phyloP scores from a whole-genome alignment of 1,140 invertebrate genomes.

The Pseudomyrmex cubaensis region DNA sequence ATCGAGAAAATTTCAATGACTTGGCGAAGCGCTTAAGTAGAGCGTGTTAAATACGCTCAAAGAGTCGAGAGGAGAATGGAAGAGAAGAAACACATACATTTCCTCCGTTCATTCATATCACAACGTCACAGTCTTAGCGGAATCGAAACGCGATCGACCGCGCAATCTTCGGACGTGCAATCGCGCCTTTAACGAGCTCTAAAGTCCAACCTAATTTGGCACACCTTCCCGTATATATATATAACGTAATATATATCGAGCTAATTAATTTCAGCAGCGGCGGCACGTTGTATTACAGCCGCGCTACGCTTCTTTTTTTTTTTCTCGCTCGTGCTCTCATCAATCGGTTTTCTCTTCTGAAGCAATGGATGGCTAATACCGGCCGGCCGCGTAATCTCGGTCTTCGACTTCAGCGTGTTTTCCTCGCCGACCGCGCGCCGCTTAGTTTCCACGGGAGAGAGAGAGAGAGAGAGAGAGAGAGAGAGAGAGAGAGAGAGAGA shows the following conservation, averaged over 20 bases:
- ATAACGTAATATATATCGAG: conserved; percentile 6
- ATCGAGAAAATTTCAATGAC: conserved; percentile 36
- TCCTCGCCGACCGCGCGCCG: neutral
- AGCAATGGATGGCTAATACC: conserved; percentile 30
- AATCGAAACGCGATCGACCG: conserved; percentile 10
- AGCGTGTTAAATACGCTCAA: conserved; percentile 31
- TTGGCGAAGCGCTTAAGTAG: conserved; percentile 30
- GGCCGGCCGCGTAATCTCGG: neutral
- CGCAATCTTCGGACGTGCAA: too few species aligned
- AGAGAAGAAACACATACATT: neutral
- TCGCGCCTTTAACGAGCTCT: neutral
- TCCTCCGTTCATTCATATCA: conserved; percentile 41
- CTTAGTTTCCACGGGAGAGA: too few species aligned
- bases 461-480: too few species aligned
- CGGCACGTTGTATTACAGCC: conserved; percentile 64
- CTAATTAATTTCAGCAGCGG: conserved; percentile 66
- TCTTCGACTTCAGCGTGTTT: conserved; percentile 34
- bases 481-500: too few species aligned
- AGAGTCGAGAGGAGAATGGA: neutral
- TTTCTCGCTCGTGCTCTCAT: neutral
- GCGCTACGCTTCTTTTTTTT: neutral
- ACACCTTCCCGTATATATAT: conserved; percentile 28
- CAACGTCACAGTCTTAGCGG: neutral
- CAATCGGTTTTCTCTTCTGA: conserved; percentile 46
- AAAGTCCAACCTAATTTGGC: conserved; percentile 61